Evolutionary conservation across 2,113 vertebrate genomes (phyloP).

Genomic region (Dasyprocta punctata): DNA sequence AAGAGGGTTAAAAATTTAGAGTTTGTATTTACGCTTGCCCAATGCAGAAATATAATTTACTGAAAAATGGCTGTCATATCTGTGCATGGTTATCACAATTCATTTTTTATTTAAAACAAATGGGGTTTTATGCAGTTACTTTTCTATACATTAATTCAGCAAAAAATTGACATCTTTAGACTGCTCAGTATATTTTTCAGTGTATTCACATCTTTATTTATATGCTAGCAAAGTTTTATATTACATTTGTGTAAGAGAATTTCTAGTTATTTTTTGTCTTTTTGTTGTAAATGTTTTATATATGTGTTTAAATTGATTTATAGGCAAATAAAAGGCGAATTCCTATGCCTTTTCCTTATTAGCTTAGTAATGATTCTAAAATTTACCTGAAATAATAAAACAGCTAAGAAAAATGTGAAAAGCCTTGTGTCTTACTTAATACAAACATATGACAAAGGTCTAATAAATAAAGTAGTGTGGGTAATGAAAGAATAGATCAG

Average conservation of each 20-base stretch:
- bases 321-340: slow-evolving; percentile 2
- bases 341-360: slow-evolving; percentile 13
- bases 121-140: not conserved
- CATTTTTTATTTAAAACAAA: not conserved
- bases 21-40: not conserved
- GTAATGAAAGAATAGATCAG: not conserved
- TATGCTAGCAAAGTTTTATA: not conserved
- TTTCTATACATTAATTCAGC: slow-evolving; percentile 20
- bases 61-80: not conserved
- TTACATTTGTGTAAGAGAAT: not conserved
- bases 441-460: not conserved
- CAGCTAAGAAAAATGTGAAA: slow-evolving; percentile 10
- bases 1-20: not conserved
- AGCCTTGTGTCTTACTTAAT: not conserved
- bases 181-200: not conserved
- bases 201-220: not conserved
- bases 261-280: not conserved
- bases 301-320: slow-evolving; percentile 11
- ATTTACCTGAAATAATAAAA: slow-evolving; percentile 20
- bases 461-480: not conserved
- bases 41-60: not conserved
- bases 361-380: slow-evolving; percentile 47
- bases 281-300: slow-evolving; percentile 27
- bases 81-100: not conserved
- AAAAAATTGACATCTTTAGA: not conserved